Evolutionary conservation across 2,113 vertebrate species (phyloP).

Genomic region (Cranoglanis bouderius): DNA sequence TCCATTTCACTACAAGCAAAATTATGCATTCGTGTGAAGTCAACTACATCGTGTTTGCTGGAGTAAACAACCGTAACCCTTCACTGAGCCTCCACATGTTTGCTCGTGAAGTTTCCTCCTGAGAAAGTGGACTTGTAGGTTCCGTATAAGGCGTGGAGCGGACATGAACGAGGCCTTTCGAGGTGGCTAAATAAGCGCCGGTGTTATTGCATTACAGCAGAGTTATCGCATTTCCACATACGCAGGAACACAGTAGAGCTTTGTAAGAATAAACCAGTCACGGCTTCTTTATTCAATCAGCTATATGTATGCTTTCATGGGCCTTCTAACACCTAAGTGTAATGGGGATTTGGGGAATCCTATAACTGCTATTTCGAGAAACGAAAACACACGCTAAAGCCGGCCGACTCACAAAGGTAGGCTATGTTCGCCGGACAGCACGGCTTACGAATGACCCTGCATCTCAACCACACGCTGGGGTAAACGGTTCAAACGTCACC

Average conservation of each 20-base stretch:
- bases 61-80: neutral
- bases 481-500: neutral
- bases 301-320: constrained; percentile 43
- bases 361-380: constrained; percentile 45
- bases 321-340: constrained; percentile 50
- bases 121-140: neutral
- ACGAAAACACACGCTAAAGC: constrained; percentile 34
- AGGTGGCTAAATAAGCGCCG: constrained; percentile 48
- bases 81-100: neutral
- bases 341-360: constrained; percentile 53
- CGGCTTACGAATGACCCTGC: neutral
- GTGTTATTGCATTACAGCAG: constrained; percentile 55
- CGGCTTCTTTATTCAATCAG: constrained; percentile 54
- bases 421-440: neutral
- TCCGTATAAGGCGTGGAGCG: neutral
- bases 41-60: neutral
- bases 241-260: constrained; percentile 55
- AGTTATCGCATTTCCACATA: constrained; percentile 55
- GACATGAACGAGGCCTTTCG: constrained; percentile 40
- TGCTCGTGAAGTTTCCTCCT: neutral
- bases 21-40: neutral
- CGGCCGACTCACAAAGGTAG: constrained; percentile 22
- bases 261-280: constrained; percentile 54
- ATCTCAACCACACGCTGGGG: neutral
- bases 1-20: neutral